These are phyloP conservation scores for Archaeoteleia sp. DNA, from an alignment of 2,888 invertebrate species.

Conservation along the genomic window DNA sequence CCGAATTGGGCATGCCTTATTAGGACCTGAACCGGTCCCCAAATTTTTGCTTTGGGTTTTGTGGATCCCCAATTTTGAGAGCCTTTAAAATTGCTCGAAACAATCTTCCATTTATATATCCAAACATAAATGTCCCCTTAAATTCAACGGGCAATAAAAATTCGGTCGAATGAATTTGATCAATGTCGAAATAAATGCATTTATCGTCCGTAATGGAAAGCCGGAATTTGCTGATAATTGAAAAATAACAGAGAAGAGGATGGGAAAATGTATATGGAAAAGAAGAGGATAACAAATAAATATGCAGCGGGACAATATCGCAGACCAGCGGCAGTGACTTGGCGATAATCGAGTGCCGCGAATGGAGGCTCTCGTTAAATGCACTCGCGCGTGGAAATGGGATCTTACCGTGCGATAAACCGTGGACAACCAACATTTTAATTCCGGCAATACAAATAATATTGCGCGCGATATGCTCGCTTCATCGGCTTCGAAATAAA, in stretches of 20 bases:
- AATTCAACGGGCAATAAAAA: too few relatives aligned
- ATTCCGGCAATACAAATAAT: constrained; percentile 45
- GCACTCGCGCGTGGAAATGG: constrained; percentile 54
- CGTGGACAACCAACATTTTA: constrained; percentile 47
- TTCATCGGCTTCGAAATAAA: too few relatives aligned
- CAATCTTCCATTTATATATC: too few relatives aligned
- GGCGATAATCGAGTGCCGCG: constrained; percentile 46
- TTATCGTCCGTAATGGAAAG: constrained; percentile 3
- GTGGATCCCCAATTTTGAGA: background rate
- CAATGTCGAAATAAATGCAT: constrained; percentile 11
- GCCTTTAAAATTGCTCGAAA: too few relatives aligned
- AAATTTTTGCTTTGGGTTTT: too few relatives aligned
- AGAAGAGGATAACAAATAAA: constrained; percentile 29
- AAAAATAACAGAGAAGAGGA: constrained; percentile 22
- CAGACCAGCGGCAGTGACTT: constrained; percentile 50
- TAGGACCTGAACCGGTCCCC: background rate
- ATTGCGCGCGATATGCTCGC: constrained; percentile 28
- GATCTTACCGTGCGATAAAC: constrained; percentile 54
- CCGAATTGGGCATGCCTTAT: too few relatives aligned
- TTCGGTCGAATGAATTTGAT: too few relatives aligned
- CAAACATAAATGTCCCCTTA: too few relatives aligned
- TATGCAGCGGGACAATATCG: constrained; percentile 42
- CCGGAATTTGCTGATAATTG: constrained; percentile 15
- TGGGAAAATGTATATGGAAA: too few relatives aligned
- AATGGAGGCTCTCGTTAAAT: constrained; percentile 50